phyloP scores from a whole-genome alignment of 1,140 invertebrate genomes.

The Drosophila ananassae region DNA sequence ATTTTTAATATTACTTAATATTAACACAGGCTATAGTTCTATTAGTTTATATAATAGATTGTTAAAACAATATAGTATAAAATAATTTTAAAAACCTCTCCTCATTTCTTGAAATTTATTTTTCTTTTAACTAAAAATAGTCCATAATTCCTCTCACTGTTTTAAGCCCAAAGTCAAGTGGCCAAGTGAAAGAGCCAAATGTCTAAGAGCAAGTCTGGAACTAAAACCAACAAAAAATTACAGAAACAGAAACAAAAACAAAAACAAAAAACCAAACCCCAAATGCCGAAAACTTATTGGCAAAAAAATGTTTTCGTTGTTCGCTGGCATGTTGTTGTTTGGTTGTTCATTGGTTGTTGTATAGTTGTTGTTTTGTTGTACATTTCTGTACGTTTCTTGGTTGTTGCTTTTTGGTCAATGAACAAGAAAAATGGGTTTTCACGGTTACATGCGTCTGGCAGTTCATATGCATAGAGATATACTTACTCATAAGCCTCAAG shows the following conservation, averaged over 20 bases:
- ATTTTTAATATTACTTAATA: not conserved
- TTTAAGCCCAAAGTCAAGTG: slow-evolving; percentile 26
- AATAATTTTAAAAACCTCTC: not conserved
- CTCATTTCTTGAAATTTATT: not conserved
- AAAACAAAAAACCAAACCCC: slow-evolving; percentile 25
- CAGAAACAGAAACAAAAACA: not conserved
- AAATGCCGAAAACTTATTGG: slow-evolving; percentile 42
- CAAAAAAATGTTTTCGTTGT: slow-evolving; percentile 33
- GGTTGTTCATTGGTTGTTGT: not conserved
- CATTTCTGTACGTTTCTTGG: slow-evolving; percentile 10
- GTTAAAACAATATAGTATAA: not conserved
- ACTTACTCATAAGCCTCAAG: slow-evolving; percentile 13
- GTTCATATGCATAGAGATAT: slow-evolving; percentile 27
- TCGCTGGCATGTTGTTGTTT: not conserved
- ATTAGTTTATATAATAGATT: too few relatives aligned
- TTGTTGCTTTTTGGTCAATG: slow-evolving; percentile 70
- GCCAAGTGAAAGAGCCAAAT: slow-evolving; percentile 40
- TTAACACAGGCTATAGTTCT: too few relatives aligned
- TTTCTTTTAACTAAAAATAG: not conserved
- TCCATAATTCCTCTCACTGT: not conserved
- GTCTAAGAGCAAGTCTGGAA: slow-evolving; percentile 21
- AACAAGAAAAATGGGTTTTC: slow-evolving; percentile 81
- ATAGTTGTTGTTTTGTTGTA: slow-evolving; percentile 3
- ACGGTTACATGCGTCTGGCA: slow-evolving; percentile 76
- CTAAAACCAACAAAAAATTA: slow-evolving; percentile 19